Percentiles rank a stretch among this genome's conserved stretches.
Conservation (phyloP, 53 echinoderm and acorn worm genomes). For the Zoroaster sp. region DNA sequence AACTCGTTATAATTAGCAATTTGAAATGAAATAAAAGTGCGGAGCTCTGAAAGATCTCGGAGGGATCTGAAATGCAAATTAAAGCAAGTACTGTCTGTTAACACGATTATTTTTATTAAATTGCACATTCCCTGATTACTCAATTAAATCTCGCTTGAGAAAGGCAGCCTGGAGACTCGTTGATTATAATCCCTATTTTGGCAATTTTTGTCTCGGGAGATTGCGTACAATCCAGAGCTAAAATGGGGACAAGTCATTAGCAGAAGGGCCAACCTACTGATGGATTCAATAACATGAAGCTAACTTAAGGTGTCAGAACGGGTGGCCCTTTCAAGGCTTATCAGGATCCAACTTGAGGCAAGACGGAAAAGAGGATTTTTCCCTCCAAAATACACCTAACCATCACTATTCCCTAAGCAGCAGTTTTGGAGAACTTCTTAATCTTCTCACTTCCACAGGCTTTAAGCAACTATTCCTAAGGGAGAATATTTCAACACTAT, state of each 20-base stretch:
- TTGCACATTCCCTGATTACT: background rate
- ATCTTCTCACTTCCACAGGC: slow-evolving; percentile 12
- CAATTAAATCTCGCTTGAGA: background rate
- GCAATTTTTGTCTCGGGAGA: background rate
- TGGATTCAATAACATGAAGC: slow-evolving; percentile 5
- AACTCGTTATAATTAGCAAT: no score
- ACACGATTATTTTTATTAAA: background rate
- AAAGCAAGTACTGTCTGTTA: background rate
- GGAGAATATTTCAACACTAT: background rate
- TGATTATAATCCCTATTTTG: slow-evolving; percentile 8
- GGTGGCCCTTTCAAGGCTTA: slow-evolving; percentile 38
- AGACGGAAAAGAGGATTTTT: slow-evolving; percentile 46
- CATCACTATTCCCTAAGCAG: slow-evolving; percentile 13
- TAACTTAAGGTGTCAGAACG: slow-evolving; percentile 15
- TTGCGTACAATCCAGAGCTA: background rate
- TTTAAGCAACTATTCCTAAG: background rate
- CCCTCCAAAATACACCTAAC: background rate
- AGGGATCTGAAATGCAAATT: background rate
- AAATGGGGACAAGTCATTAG: background rate
- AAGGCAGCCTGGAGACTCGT: slow-evolving; percentile 2
- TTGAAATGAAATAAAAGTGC: no score
- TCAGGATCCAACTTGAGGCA: slow-evolving; percentile 52
- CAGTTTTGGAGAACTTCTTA: slow-evolving; percentile 3
- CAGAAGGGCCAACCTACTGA: background rate
- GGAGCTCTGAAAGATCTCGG: no score